phyloP scores from a whole-genome alignment of 2,797 vertebrate species.

The Cichlasoma orientale region DNA sequence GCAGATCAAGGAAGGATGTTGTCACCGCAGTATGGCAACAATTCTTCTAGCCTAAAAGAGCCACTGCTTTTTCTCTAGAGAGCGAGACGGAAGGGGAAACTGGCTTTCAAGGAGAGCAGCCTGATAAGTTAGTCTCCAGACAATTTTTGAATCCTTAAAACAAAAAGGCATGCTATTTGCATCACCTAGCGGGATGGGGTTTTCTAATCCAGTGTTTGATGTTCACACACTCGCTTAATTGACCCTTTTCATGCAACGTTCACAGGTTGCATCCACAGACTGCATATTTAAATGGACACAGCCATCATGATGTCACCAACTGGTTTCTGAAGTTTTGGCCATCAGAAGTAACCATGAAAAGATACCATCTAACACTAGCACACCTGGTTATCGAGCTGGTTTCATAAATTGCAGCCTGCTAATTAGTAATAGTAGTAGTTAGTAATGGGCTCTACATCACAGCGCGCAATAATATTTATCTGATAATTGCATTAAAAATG shows the following conservation, averaged over 20 bases:
- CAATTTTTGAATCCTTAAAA: conserved; percentile 16
- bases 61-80: conserved; percentile 18
- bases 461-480: neutral
- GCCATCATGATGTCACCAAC: neutral
- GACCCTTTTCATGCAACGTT: neutral
- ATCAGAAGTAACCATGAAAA: neutral
- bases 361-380: neutral
- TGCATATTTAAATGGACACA: neutral
- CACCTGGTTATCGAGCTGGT: neutral
- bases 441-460: neutral
- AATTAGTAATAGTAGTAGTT: neutral
- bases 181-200: neutral
- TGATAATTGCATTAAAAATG: neutral
- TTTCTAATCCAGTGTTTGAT: neutral
- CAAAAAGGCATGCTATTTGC: conserved; percentile 7
- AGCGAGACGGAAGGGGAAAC: conserved; percentile 22
- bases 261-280: conserved; percentile 10
- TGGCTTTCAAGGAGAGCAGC: conserved; percentile 25
- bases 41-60: conserved; percentile 43
- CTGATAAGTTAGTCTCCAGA: conserved; percentile 26
- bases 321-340: neutral
- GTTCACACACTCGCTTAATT: neutral
- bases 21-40: conserved; percentile 38
- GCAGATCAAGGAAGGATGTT: conserved; percentile 50
- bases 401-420: neutral